These are phyloP conservation scores for Agriotes lineatus DNA, from an alignment of 2,888 invertebrate genomes.

Conservation along the genomic window DNA sequence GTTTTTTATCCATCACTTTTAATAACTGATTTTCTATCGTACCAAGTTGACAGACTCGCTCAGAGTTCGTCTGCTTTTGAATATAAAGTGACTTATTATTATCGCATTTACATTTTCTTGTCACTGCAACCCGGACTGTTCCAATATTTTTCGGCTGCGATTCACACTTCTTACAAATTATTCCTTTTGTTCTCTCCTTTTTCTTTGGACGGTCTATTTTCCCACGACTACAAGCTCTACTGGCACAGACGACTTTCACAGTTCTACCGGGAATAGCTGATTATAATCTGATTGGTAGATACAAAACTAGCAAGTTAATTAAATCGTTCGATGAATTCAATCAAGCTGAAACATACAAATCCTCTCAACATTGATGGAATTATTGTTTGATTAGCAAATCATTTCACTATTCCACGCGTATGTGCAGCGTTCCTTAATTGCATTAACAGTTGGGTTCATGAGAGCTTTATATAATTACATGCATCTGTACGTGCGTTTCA, in stretches of 20 bases:
- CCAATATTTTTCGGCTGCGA: conserved; percentile 12
- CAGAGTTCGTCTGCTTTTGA: conserved; percentile 40
- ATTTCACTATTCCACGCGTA: conserved; percentile 4
- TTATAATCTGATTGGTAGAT: not conserved
- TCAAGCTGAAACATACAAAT: not conserved
- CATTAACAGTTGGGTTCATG: not conserved
- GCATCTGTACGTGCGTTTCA: not conserved
- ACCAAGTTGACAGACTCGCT: conserved; percentile 39
- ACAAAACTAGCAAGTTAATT: not conserved
- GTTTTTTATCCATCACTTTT: conserved; percentile 37
- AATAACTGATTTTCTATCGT: conserved; percentile 44
- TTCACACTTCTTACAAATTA: conserved; percentile 27
- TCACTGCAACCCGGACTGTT: conserved; percentile 26
- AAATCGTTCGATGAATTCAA: not conserved
- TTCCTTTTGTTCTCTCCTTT: not conserved
- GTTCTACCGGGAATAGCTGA: not conserved
- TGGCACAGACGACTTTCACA: not conserved
- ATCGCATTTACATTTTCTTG: conserved; percentile 38
- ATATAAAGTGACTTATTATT: conserved; percentile 46
- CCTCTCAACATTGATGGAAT: conserved; percentile 10
- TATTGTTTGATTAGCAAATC: conserved; percentile 27
- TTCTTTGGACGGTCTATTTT: not conserved
- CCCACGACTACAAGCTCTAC: not conserved
- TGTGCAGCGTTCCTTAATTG: not conserved
- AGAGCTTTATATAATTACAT: conserved; percentile 12